Percentiles rank a stretch among this genome's conserved stretches.
Evolutionary conservation across 2,797 vertebrate species (phyloP).

Genomic region (Cygnus olor): DNA sequence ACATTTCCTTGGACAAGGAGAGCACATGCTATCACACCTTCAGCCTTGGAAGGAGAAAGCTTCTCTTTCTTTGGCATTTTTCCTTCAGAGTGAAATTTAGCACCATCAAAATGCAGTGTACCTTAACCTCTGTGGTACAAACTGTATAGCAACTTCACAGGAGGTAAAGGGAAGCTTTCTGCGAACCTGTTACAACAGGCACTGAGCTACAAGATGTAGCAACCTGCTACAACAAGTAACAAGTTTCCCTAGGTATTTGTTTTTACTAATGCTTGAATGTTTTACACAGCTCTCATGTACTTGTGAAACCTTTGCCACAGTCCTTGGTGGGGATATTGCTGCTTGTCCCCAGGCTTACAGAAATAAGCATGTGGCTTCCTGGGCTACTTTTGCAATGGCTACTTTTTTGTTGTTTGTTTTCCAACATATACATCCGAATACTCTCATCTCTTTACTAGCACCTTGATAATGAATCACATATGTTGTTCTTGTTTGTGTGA

Average conservation of each 20-base stretch:
- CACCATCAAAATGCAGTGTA: not conserved
- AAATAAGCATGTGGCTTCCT: not conserved
- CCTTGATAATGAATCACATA: rapidly evolving
- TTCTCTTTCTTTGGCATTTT: not conserved
- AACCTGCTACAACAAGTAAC: not conserved
- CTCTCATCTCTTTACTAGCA: not conserved
- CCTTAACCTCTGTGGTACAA: not conserved
- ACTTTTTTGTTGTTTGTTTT: not conserved
- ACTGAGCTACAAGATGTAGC: not conserved
- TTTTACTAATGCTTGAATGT: not conserved
- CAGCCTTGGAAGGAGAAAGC: not conserved
- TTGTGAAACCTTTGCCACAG: not conserved
- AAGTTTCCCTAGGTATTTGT: not conserved
- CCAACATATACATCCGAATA: not conserved
- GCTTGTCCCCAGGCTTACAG: not conserved
- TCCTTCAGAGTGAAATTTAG: not conserved
- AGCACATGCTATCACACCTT: not conserved
- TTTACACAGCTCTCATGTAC: not conserved
- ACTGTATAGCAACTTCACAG: not conserved
- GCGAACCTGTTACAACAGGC: not conserved
- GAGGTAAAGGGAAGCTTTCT: not conserved
- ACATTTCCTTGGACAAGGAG: not conserved
- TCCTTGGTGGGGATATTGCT: not conserved
- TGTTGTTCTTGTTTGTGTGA: not conserved
- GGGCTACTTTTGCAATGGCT: not conserved